phyloP scores from a whole-genome alignment of 2,113 vertebrate genomes.

The Stegostoma tigrinum region DNA sequence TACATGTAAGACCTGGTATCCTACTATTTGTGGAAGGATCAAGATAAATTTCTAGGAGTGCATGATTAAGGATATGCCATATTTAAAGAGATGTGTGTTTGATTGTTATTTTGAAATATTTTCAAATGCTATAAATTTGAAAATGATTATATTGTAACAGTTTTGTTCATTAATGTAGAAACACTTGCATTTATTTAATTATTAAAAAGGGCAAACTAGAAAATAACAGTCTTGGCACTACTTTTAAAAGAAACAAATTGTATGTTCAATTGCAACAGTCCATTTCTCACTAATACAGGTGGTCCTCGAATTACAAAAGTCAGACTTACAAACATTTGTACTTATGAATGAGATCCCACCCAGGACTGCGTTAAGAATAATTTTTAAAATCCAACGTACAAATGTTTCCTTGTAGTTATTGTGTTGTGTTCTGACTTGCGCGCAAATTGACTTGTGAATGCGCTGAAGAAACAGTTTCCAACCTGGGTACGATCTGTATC shows the following conservation, averaged over 20 bases:
- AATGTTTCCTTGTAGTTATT: too few species aligned
- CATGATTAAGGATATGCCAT: not conserved
- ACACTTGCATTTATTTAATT: not conserved
- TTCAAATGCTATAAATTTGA: not conserved
- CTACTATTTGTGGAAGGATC: slow-evolving; percentile 38
- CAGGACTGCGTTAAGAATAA: too few species aligned
- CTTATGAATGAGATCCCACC: too few species aligned
- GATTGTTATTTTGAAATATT: not conserved
- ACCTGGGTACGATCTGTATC: too few species aligned
- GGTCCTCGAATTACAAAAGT: too few species aligned
- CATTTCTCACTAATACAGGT: not conserved
- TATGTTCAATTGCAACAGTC: not conserved
- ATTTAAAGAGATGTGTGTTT: not conserved
- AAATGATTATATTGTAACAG: not conserved
- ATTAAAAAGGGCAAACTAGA: not conserved
- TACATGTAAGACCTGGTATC: slow-evolving; percentile 65
- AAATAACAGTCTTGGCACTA: not conserved
- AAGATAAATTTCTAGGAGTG: not conserved
- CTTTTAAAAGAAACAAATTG: not conserved
- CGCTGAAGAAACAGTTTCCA: too few species aligned
- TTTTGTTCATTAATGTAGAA: not conserved
- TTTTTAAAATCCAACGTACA: too few species aligned
- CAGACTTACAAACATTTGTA: too few species aligned
- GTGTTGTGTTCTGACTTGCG: too few species aligned
- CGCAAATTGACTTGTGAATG: too few species aligned